Conservation (phyloP, 2,888 invertebrate genomes). For the Parascotia fuliginaria region DNA sequence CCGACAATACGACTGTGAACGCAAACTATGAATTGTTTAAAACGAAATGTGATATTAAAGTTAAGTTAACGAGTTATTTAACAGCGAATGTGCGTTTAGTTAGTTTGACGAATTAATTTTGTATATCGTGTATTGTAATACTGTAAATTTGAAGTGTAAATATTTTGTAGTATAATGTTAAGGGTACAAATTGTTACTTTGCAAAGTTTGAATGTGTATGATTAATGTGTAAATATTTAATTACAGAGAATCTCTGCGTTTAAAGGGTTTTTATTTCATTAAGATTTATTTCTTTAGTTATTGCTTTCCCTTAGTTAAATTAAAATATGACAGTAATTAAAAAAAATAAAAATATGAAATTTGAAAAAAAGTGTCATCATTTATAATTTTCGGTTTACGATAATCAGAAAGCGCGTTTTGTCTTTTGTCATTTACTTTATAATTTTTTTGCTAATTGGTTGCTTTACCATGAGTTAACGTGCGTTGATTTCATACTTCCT, state of each 20-base stretch:
- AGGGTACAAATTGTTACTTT: slow-evolving; percentile 41
- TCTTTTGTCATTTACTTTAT: slow-evolving; percentile 3
- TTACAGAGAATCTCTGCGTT: slow-evolving; percentile 39
- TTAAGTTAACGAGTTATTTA: slow-evolving; percentile 57
- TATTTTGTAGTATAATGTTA: slow-evolving; percentile 26
- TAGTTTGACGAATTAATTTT: slow-evolving; percentile 44
- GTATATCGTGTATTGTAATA: slow-evolving; percentile 33
- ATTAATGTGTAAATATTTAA: slow-evolving; percentile 35
- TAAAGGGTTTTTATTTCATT: slow-evolving; percentile 33
- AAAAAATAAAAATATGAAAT: slow-evolving; percentile 15
- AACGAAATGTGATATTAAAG: slow-evolving; percentile 74
- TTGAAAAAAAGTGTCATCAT: slow-evolving; percentile 19
- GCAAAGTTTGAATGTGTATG: slow-evolving; percentile 31
- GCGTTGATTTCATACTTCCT: too few relatives aligned
- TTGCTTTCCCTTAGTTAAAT: slow-evolving; percentile 14
- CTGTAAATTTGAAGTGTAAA: slow-evolving; percentile 39
- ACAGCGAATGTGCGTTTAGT: slow-evolving; percentile 44
- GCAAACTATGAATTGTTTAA: slow-evolving; percentile 30
- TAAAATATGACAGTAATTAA: slow-evolving; percentile 3
- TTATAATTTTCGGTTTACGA: slow-evolving; percentile 16
- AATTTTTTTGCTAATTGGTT: slow-evolving; percentile 21
- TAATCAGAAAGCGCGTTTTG: slow-evolving; percentile 19
- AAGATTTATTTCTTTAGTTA: slow-evolving; percentile 15
- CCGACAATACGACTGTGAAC: not conserved
- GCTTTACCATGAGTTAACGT: too few relatives aligned